These are phyloP conservation scores for Nothobranchius furzeri DNA, from an alignment of 2,113 vertebrate genomes.

Conservation along the genomic window DNA sequence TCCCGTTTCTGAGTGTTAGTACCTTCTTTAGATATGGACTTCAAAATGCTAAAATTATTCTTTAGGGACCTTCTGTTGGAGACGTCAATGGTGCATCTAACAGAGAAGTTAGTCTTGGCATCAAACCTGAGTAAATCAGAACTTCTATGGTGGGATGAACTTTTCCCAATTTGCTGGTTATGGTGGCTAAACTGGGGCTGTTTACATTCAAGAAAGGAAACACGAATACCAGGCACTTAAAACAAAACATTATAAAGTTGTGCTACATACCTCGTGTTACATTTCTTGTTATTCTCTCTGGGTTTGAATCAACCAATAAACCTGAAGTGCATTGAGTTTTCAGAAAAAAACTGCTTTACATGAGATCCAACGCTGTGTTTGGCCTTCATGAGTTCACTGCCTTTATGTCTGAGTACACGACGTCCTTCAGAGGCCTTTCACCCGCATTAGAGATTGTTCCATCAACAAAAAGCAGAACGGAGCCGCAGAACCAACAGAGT, in stretches of 20 bases:
- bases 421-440: constrained; percentile 13
- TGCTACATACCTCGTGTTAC: neutral
- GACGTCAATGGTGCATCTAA: no score
- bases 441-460: neutral
- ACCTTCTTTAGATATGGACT: no score
- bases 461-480: neutral
- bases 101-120: no score
- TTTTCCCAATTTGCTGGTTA: neutral
- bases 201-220: neutral
- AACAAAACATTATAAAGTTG: neutral
- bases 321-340: neutral
- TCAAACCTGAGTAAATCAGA: neutral
- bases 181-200: neutral
- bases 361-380: neutral
- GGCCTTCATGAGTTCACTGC: neutral
- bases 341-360: constrained; percentile 9
- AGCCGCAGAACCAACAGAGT: neutral
- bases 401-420: neutral
- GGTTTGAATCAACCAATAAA: constrained; percentile 5
- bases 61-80: no score
- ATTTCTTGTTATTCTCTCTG: neutral
- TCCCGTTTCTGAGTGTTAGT: no score
- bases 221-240: neutral
- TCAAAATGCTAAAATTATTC: no score
- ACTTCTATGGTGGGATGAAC: neutral